Evolutionary conservation across 2,888 invertebrate genomes (phyloP), one percentile per base, ranked within the genome.

Genomic region (Meteorus cinctellus): DNA sequence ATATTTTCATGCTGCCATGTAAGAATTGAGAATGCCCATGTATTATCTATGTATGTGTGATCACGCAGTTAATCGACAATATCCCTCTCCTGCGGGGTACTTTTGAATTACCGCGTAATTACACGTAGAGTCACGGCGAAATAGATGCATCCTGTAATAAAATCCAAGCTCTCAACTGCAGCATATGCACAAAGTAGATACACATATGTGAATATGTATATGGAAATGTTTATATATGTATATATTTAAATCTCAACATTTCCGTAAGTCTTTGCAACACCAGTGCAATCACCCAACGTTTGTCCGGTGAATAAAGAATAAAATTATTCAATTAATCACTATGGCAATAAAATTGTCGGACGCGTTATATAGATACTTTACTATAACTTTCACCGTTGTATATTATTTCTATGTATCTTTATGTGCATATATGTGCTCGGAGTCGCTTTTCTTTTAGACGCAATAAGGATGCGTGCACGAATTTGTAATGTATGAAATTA

Each of bases 91-190:
- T 66, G 51, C 71, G 63, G 60, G 68, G 82, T 83, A 82, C 81
- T 81, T 85, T 86, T 85, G 85, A 86, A 86, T 87, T 84, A 84
- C 82, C 79, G 81, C 82, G 80, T 84, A 86, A 86, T 87, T 86
- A 84, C 82, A 84, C 80, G 82, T 79, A 79, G 74, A 74, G 77
- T 79, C 82, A 74, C 80, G 78, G 80, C 80, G 81, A 82, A 85
- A 85, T 81, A 83, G 81, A 84, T 82, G 85, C 82, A 83, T 86
- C 86, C 84, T 85, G 86, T 82, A 84, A 82, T 85, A 84, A 86
- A 82, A 73, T 77, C 75, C 70, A 24, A 51, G 36, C 36, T 55
- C 8, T n/a, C 48, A 48, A 48, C 48, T 55, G 55, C 55, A 55
- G 10, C 55, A 10, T 55, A 55, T 55, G 19, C 55, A 19, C 19